These are phyloP conservation scores for Stenoptilia bipunctidactyla DNA, from an alignment of 2,888 invertebrate species.

Conservation along the genomic window DNA sequence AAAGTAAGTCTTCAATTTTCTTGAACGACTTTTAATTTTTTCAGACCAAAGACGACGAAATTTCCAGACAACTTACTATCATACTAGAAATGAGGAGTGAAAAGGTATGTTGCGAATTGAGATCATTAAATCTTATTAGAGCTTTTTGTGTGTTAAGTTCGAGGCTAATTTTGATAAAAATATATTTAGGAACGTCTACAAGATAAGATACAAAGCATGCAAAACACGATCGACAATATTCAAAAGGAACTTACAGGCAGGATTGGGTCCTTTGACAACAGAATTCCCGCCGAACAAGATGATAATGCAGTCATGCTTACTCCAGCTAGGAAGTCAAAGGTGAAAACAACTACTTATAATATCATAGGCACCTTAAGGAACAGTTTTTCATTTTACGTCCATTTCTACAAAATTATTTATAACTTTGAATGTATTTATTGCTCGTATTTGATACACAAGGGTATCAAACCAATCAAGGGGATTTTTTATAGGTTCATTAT, in stretches of 20 bases:
- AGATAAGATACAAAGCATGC: constrained; percentile 33
- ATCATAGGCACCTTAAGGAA: too few relatives aligned
- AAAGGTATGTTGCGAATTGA: constrained; percentile 24
- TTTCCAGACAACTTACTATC: constrained; percentile 29
- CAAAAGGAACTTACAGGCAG: constrained; percentile 35
- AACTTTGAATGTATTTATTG: too few relatives aligned
- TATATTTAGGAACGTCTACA: constrained; percentile 32
- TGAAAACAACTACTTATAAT: too few relatives aligned
- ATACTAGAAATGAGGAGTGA: constrained; percentile 35
- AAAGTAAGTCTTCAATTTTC: too few relatives aligned
- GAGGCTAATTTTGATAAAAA: too few relatives aligned
- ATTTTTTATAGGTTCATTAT: too few relatives aligned
- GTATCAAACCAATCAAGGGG: too few relatives aligned
- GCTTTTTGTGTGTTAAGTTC: too few relatives aligned
- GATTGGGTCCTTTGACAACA: background rate
- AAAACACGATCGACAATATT: constrained; percentile 41
- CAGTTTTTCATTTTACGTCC: too few relatives aligned
- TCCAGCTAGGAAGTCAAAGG: constrained; percentile 15
- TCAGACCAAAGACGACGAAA: constrained; percentile 33
- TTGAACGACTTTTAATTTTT: constrained; percentile 8
- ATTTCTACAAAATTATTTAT: too few relatives aligned
- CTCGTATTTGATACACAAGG: too few relatives aligned
- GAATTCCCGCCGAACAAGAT: constrained; percentile 22
- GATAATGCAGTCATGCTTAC: constrained; percentile 29
- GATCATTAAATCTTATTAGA: too few relatives aligned